Conservation (phyloP, 2,888 invertebrate species). For the Tetranychus truncatus region DNA sequence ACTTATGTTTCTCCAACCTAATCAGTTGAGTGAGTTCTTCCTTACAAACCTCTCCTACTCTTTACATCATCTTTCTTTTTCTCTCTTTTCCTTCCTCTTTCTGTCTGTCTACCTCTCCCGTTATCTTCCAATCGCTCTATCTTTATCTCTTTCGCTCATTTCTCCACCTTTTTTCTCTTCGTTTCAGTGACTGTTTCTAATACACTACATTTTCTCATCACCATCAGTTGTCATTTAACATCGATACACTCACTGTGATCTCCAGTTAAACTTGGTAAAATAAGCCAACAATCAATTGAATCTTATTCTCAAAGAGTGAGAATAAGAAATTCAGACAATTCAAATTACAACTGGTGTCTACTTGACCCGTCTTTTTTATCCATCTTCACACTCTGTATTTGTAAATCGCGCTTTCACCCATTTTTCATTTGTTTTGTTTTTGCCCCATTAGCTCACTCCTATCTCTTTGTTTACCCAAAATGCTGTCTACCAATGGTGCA, state of each 20-base stretch:
- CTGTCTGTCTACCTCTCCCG: slow-evolving; percentile 3
- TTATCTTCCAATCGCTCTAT: background rate
- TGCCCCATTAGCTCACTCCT: background rate
- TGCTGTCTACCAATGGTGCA: background rate
- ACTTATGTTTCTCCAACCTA: no score
- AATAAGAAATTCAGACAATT: no score
- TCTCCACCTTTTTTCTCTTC: background rate
- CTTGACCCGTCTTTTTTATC: background rate
- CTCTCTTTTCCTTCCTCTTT: background rate
- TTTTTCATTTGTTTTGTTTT: background rate
- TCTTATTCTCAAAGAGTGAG: no score
- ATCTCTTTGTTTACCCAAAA: background rate
- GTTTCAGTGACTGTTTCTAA: background rate
- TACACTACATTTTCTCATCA: background rate
- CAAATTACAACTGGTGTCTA: no score
- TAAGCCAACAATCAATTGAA: no score
- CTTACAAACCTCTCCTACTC: background rate
- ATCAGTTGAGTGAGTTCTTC: no score
- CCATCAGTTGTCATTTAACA: background rate
- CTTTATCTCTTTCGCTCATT: background rate
- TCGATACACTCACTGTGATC: no score
- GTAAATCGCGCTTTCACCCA: background rate
- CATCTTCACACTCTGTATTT: background rate
- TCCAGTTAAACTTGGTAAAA: no score
- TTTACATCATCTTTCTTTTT: background rate